These are phyloP conservation scores for Catharus bicknelli DNA, from an alignment of 2,113 vertebrate species.

Conservation along the genomic window DNA sequence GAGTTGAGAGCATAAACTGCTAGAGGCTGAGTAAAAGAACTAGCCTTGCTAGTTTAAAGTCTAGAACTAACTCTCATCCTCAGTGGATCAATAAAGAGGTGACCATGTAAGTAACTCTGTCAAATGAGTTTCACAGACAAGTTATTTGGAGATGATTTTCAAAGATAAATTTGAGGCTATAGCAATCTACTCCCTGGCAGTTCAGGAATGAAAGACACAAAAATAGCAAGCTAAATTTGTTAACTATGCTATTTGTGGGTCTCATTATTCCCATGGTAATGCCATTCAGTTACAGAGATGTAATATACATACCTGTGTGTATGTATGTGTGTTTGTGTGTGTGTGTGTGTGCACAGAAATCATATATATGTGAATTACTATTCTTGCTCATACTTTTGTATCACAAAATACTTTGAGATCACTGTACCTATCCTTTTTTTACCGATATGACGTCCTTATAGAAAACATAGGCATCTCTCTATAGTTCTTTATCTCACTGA, in stretches of 20 bases:
- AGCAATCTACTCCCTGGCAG: conserved; percentile 35
- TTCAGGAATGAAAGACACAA: conserved; percentile 25
- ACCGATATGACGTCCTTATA: neutral
- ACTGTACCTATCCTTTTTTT: conserved; percentile 18
- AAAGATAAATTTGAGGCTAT: conserved; percentile 3
- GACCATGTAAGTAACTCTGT: neutral
- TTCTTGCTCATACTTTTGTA: neutral
- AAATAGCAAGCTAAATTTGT: conserved; percentile 53
- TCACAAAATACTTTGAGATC: neutral
- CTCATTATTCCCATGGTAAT: conserved; percentile 20
- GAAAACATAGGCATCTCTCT: conserved; percentile 23
- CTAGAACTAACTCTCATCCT: neutral
- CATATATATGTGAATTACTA: neutral
- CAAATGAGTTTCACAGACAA: conserved; percentile 18
- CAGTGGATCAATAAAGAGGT: neutral
- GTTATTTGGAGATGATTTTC: conserved; percentile 50
- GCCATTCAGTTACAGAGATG: neutral
- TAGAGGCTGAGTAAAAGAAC: neutral
- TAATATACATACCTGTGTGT: neutral
- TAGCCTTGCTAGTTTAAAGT: neutral
- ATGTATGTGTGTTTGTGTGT: accelerated
- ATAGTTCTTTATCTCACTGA: conserved; percentile 40
- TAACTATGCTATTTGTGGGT: conserved; percentile 23
- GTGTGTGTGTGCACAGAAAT: neutral
- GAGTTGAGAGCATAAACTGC: neutral